Evolutionary conservation across 2,113 vertebrate species (phyloP).

Genomic region (Paraplagusia blochii): DNA sequence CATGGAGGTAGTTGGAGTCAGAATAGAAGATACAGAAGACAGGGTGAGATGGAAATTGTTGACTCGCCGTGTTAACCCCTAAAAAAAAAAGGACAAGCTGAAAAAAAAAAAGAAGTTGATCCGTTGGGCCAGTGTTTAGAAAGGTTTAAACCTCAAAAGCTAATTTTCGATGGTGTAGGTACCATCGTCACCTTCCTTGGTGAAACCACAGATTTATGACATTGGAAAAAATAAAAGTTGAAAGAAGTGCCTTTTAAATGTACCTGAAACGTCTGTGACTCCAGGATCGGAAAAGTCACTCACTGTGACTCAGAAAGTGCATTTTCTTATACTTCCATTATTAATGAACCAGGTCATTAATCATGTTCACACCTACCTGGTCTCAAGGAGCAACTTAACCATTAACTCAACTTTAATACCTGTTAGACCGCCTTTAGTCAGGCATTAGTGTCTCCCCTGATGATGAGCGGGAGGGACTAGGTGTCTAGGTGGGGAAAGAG

Average conservation of each 20-base stretch:
- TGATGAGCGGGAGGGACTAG: conserved; percentile 12
- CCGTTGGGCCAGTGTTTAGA: no score
- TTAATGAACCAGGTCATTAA: conserved; percentile 50
- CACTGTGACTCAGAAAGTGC: conserved; percentile 25
- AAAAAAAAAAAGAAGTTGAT: no score
- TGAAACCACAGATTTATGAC: conserved; percentile 2
- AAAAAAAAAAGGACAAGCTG: no score
- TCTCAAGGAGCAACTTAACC: conserved; percentile 56
- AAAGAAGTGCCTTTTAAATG: conserved; percentile 4
- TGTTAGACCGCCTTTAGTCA: conserved; percentile 49
- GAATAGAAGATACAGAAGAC: no score
- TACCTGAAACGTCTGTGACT: neutral
- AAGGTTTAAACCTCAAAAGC: no score
- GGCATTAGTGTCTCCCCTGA: conserved; percentile 51
- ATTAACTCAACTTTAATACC: conserved; percentile 57
- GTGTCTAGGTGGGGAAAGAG: conserved; percentile 1
- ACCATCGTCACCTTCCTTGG: no score
- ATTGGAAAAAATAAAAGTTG: neutral
- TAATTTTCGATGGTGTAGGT: no score
- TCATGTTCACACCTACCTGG: conserved; percentile 38
- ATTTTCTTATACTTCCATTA: conserved; percentile 27
- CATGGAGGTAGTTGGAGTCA: no score
- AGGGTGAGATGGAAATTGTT: no score
- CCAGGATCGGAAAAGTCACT: no score
- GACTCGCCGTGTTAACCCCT: no score